These are phyloP conservation scores for Toxotes jaculatrix DNA, from an alignment of 2,113 vertebrate species.

Conservation along the genomic window DNA sequence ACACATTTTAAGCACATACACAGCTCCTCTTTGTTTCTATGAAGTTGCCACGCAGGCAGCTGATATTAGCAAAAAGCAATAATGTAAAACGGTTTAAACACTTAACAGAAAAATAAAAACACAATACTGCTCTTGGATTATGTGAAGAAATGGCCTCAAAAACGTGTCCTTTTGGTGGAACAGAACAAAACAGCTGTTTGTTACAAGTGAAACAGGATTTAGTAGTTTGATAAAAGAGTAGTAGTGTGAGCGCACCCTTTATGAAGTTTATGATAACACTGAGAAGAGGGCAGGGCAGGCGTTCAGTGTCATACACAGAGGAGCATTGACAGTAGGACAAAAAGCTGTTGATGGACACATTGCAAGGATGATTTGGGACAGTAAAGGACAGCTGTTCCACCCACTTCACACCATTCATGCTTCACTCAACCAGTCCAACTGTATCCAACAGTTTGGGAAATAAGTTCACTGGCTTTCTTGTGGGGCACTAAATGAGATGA, in stretches of 20 bases:
- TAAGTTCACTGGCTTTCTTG: background rate
- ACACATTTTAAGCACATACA: conserved; percentile 37
- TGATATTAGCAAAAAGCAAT: conserved; percentile 40
- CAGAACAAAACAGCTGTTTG: conserved; percentile 1
- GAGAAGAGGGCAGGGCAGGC: background rate
- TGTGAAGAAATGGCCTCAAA: conserved; percentile 6
- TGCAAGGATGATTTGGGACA: background rate
- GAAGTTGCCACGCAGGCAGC: background rate
- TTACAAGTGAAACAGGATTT: background rate
- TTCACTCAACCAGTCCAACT: too few relatives aligned
- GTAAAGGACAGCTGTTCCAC: background rate
- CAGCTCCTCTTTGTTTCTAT: conserved; percentile 22
- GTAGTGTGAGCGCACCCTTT: background rate
- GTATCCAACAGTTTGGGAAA: too few relatives aligned
- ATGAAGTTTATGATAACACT: too few relatives aligned
- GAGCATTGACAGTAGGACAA: background rate
- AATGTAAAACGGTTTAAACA: conserved; percentile 40
- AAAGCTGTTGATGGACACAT: background rate
- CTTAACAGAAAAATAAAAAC: conserved; percentile 31
- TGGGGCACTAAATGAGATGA: background rate
- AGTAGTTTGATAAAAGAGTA: background rate
- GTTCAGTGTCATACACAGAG: background rate
- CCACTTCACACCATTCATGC: too few relatives aligned
- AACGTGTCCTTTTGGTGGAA: conserved; percentile 23
- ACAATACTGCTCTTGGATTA: background rate